Base-by-base conservation (phyloP, 2,113 vertebrate species). In the Anarrhichthys ocellatus region DNA sequence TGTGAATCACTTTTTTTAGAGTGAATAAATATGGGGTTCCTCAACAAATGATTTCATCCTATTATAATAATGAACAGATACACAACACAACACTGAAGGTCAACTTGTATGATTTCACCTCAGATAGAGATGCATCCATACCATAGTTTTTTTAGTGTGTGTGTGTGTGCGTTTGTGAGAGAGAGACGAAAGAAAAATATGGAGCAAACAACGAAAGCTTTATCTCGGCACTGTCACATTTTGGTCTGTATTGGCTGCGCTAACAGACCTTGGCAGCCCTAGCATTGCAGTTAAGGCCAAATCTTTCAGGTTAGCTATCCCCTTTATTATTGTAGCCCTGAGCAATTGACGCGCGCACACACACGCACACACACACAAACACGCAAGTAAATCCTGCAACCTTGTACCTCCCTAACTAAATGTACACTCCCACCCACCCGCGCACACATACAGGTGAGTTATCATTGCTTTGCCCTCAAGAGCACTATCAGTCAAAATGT, bases 401-500 rank as follows among this genome's bases (percentile, higher is more conserved):
- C 87, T 86, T 88, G 86, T 89, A 85, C 71, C 48, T 87, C 85
- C 79, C 44, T 80, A 82, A 82, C 82, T 70, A 87, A 87, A 88
- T 65, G 42, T 73, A 79, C 70, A 63, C 62, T 24, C 56, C 52
- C 64, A 18, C 54, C 62, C 62, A 62, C 46, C 63, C 40, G 11
- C 70, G 61, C 76, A 83, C 76, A 85, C 63, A 85, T 59, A 79
- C 89, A 89, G 85, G 83, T 92, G 90, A 93, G 85, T 92, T 93
- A 93, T 93, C 93, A 87, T 88, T 88, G 84, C 88, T 90, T 83
- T 93, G 91, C 92, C 93, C 93, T 93, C 88, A 91, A 93, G 93
- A 91, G 90, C 88, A 90, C 91, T 87, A 93, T 93, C 91, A 91
- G 80, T 94, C 93, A 93, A 94, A 94, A 91, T 90, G 89, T 93